Conservation (phyloP, 2,113 vertebrate species). For the Pituophis catenifer region DNA sequence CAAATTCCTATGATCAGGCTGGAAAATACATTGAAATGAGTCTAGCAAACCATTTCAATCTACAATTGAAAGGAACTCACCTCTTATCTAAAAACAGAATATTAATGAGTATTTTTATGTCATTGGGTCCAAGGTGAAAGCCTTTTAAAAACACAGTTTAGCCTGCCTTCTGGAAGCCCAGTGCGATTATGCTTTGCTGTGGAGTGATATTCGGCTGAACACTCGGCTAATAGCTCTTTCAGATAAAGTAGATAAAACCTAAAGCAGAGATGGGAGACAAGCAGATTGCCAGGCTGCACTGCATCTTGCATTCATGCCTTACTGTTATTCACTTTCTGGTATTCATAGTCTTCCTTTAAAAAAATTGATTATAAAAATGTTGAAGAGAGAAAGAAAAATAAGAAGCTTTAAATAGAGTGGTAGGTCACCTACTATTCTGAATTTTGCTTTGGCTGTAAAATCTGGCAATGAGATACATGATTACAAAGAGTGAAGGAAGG, state of each 20-base stretch:
- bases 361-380: not conserved
- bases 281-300: not conserved
- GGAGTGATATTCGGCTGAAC: no score
- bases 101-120: not conserved
- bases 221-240: not conserved
- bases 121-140: not conserved
- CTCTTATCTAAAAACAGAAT: not conserved
- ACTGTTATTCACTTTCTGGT: not conserved
- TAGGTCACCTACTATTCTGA: not conserved
- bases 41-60: not conserved
- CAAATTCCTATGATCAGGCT: not conserved
- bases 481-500: constrained; percentile 50
- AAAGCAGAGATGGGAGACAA: not conserved
- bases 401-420: not conserved
- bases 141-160: not conserved
- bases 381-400: not conserved
- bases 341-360: not conserved
- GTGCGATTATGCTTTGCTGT: not conserved
- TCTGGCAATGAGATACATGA: constrained; percentile 36
- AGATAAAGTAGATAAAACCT: not conserved
- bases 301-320: not conserved
- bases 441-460: constrained; percentile 35
- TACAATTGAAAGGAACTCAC: not conserved
- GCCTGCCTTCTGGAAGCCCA: no score
- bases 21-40: not conserved